Percentiles rank a stretch among this genome's conserved stretches.
Conservation (phyloP, 2,113 vertebrate genomes). For the Ascaphus truei region DNA sequence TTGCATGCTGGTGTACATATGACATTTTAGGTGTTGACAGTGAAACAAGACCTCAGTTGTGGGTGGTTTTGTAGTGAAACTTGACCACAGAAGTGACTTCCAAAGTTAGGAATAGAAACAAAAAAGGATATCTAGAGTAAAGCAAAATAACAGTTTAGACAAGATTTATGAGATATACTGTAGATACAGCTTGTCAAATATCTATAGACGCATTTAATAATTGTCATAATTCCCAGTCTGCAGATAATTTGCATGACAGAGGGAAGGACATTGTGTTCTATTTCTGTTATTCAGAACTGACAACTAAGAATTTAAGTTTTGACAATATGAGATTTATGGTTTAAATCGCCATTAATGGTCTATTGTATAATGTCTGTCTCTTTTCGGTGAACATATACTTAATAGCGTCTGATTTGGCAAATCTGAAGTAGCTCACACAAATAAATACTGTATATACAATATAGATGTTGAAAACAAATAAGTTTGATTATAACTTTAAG, state of each 20-base stretch:
- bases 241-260: background rate
- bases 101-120: background rate
- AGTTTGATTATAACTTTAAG: too few relatives aligned
- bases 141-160: background rate
- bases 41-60: background rate
- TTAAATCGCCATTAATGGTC: too few relatives aligned
- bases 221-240: background rate
- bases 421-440: too few relatives aligned
- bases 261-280: background rate
- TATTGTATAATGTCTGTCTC: too few relatives aligned
- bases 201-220: background rate
- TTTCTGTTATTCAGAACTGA: background rate
- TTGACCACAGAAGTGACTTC: background rate
- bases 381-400: too few relatives aligned
- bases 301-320: background rate
- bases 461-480: too few relatives aligned
- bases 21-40: background rate
- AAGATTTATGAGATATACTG: background rate
- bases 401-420: too few relatives aligned
- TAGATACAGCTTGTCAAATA: background rate
- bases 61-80: background rate
- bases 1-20: constrained; percentile 24
- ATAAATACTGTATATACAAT: too few relatives aligned
- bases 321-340: too few relatives aligned
- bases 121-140: background rate